These are phyloP conservation scores for Kryptopterus vitreolus DNA, from an alignment of 2,797 vertebrate species.

Conservation along the genomic window DNA sequence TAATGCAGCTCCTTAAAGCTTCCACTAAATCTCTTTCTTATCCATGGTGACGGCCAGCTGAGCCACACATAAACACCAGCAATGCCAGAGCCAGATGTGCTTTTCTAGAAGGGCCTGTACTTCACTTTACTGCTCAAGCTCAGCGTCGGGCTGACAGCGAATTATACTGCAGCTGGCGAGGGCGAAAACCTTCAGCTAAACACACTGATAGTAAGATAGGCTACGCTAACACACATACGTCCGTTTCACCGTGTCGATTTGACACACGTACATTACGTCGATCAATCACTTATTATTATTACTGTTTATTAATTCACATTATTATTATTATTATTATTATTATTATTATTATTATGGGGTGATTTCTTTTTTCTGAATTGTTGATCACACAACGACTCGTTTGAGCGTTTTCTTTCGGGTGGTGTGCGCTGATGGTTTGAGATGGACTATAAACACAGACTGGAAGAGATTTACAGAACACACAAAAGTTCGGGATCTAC, in stretches of 20 bases:
- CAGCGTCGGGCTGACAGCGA: constrained; percentile 64
- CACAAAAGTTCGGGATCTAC: constrained; percentile 54
- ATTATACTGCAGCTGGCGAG: constrained; percentile 63
- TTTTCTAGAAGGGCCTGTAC: constrained; percentile 53
- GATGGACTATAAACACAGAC: constrained; percentile 61
- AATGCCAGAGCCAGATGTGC: constrained; percentile 62
- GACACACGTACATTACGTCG: no score
- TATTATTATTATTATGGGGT: no score
- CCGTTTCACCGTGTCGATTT: no score
- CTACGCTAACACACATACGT: constrained; percentile 51
- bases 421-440: constrained; percentile 39
- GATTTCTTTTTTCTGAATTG: constrained; percentile 69
- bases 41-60: constrained; percentile 70
- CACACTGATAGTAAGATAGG: constrained; percentile 58
- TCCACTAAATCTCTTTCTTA: constrained; percentile 60
- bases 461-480: constrained; percentile 59
- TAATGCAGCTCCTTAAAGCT: constrained; percentile 69
- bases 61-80: constrained; percentile 62
- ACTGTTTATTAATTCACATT: no score
- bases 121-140: constrained; percentile 61
- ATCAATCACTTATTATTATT: no score
- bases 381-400: constrained; percentile 66
- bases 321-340: no score
- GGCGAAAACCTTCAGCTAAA: constrained; percentile 24
- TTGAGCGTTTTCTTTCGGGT: constrained; percentile 45